Conservation (phyloP, 2,113 vertebrate species). For the Ageneiosus marmoratus region DNA sequence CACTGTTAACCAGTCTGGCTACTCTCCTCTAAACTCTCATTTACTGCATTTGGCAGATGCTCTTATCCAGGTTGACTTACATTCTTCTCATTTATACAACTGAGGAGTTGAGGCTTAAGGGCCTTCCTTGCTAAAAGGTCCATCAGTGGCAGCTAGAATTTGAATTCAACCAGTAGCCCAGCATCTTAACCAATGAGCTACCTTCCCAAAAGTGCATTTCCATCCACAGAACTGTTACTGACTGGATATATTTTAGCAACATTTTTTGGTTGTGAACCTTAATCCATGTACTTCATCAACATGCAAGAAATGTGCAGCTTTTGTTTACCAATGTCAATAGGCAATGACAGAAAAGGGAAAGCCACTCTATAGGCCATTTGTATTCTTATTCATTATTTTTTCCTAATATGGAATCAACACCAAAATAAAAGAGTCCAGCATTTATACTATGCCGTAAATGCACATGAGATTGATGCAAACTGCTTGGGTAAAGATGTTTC, state of each 20-base stretch:
- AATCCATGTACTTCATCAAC: too few species aligned
- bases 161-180: background rate
- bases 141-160: background rate
- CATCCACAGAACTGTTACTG: background rate
- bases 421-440: too few species aligned
- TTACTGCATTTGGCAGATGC: background rate
- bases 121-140: background rate
- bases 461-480: too few species aligned
- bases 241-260: background rate
- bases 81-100: background rate
- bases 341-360: too few species aligned
- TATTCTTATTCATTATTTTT: too few species aligned
- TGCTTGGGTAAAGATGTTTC: too few species aligned
- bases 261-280: background rate
- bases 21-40: background rate
- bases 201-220: background rate
- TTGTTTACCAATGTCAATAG: too few species aligned
- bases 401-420: too few species aligned
- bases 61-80: background rate
- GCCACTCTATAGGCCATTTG: too few species aligned
- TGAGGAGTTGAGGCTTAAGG: background rate
- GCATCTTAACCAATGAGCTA: background rate
- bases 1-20: background rate
- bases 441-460: too few species aligned
- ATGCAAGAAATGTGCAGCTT: too few species aligned